Percentiles rank a stretch among this genome's conserved stretches.
These are phyloP conservation scores for Orycteropus afer DNA, from an alignment of 2,113 vertebrate species.

Conservation along the genomic window DNA sequence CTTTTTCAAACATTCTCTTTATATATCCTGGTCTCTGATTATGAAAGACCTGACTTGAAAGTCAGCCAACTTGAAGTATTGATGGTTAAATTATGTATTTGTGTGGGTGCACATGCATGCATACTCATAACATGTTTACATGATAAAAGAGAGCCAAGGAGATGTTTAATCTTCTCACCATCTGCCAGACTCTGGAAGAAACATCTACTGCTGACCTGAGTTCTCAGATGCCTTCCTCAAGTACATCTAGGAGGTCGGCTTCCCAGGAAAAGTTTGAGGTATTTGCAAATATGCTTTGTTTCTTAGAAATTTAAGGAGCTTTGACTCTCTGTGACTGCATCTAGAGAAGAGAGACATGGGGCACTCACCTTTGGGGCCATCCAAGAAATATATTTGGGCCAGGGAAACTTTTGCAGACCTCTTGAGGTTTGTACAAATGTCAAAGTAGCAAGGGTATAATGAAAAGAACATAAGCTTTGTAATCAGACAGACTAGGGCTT, in stretches of 20 bases:
- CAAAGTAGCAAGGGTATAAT: not conserved
- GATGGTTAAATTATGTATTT: not conserved
- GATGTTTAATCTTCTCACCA: not conserved
- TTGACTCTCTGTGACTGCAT: not conserved
- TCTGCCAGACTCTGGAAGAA: not conserved
- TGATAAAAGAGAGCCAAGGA: not conserved
- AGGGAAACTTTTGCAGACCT: constrained; percentile 34
- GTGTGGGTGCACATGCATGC: fast-evolving
- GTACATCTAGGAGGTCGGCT: not conserved
- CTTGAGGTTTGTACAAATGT: not conserved
- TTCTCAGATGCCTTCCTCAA: not conserved
- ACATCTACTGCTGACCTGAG: not conserved
- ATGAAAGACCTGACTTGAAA: constrained; percentile 4
- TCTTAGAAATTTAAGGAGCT: constrained; percentile 38
- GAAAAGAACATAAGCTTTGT: not conserved
- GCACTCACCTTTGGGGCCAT: not conserved
- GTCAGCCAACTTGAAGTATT: not conserved
- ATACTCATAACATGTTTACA: not conserved
- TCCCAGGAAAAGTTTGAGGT: not conserved
- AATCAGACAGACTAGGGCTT: not conserved
- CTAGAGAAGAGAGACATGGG: not conserved
- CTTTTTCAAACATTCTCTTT: not conserved
- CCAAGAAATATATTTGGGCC: not conserved
- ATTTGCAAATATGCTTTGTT: not conserved
- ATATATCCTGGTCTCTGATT: not conserved